phyloP scores from a whole-genome alignment of 2,888 invertebrate species.

The Aleiodes alternator region DNA sequence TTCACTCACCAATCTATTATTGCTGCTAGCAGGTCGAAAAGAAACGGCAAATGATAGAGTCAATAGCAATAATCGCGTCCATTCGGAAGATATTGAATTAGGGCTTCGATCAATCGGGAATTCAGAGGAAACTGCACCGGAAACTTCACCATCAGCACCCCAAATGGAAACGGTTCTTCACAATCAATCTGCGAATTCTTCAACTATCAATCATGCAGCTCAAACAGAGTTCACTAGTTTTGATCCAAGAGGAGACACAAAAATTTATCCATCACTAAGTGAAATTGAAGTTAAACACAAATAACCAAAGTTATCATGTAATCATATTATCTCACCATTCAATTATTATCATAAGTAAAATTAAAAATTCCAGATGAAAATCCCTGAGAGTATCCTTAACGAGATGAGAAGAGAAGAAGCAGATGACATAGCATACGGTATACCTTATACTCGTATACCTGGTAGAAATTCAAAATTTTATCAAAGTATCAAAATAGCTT shows the following conservation, averaged over 20 bases:
- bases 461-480: neutral
- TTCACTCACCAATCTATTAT: too few relatives aligned
- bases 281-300: neutral
- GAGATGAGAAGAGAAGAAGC: slow-evolving; percentile 13
- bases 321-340: neutral
- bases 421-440: slow-evolving; percentile 10
- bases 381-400: neutral
- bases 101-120: too few relatives aligned
- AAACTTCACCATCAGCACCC: too few relatives aligned
- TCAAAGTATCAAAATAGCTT: neutral
- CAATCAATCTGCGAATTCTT: neutral
- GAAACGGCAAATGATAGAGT: neutral
- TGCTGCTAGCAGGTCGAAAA: neutral
- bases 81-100: too few relatives aligned
- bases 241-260: too few relatives aligned
- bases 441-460: slow-evolving; percentile 24
- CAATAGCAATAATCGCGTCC: too few relatives aligned
- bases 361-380: slow-evolving; percentile 16
- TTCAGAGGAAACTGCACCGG: too few relatives aligned
- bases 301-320: neutral
- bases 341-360: too few relatives aligned
- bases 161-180: too few relatives aligned
- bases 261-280: neutral
- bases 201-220: too few relatives aligned
- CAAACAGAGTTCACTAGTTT: too few relatives aligned